phyloP scores from a whole-genome alignment of 2,797 vertebrate species.

The Parauchenoglanis ngamensis region DNA sequence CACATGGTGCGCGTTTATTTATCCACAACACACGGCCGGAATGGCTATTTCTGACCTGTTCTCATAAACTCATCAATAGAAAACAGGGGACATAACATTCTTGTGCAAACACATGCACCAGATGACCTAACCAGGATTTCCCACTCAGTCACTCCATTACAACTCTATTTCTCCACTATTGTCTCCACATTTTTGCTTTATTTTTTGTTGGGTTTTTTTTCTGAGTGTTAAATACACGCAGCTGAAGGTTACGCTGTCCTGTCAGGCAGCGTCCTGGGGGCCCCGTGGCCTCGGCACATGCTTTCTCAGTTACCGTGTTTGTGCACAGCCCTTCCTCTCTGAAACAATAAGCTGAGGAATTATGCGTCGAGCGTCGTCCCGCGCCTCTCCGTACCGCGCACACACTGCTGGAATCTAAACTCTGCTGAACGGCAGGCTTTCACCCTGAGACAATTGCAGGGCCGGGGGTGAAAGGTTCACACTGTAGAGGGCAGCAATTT shows the following conservation, averaged over 20 bases:
- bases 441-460: constrained; percentile 74
- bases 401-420: constrained; percentile 62
- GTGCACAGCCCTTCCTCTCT: constrained; percentile 90
- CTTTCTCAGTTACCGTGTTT: constrained; percentile 95
- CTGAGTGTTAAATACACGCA: background rate
- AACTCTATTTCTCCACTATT: constrained; percentile 29
- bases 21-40: constrained; percentile 53
- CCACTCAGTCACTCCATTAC: constrained; percentile 18
- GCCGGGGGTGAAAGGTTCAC: constrained; percentile 74
- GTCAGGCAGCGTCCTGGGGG: constrained; percentile 67
- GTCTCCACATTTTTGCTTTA: constrained; percentile 14
- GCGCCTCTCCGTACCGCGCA: background rate
- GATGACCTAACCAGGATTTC: constrained; percentile 55
- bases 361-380: constrained; percentile 54
- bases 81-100: constrained; percentile 12
- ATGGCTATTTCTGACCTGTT: constrained; percentile 44
- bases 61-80: constrained; percentile 38
- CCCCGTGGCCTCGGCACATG: constrained; percentile 83
- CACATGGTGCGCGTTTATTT: constrained; percentile 47
- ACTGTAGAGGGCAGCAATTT: constrained; percentile 72
- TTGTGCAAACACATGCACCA: constrained; percentile 27
- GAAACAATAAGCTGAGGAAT: constrained; percentile 92
- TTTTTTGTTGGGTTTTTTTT: background rate
- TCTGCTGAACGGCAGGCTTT: constrained; percentile 70
- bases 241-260: constrained; percentile 67